Evolutionary conservation across 2,797 vertebrate genomes (phyloP).

Genomic region (Podargus strigoides): DNA sequence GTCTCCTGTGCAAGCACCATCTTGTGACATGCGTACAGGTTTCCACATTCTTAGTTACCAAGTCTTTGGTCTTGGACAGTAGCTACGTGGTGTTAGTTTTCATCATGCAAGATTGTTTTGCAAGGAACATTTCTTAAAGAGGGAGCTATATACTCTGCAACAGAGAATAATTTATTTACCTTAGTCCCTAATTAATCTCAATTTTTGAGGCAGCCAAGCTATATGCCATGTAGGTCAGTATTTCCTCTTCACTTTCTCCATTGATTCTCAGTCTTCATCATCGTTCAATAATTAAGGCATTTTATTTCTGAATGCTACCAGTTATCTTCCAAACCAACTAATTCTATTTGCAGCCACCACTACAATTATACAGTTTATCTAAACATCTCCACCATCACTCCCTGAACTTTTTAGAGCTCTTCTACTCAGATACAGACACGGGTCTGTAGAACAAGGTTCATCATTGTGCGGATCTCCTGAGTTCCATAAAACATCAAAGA

Average conservation of each 20-base stretch:
- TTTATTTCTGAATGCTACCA: background rate
- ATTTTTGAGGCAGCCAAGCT: background rate
- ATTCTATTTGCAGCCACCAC: background rate
- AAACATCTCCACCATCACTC: background rate
- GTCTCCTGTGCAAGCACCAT: constrained; percentile 17
- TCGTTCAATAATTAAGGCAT: background rate
- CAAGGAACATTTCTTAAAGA: constrained; percentile 47
- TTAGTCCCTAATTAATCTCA: background rate
- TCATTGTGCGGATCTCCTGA: background rate
- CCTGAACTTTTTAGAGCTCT: background rate
- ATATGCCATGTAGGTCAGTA: background rate
- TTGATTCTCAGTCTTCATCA: background rate
- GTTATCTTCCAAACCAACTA: background rate
- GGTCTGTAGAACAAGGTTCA: background rate
- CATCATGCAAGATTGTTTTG: constrained; percentile 17
- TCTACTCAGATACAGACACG: background rate
- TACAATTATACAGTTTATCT: background rate
- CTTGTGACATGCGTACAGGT: background rate
- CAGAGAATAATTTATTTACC: constrained; percentile 44
- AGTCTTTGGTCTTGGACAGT: constrained; percentile 17
- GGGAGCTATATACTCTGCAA: constrained; percentile 34
- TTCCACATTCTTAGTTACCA: constrained; percentile 29
- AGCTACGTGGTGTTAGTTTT: constrained; percentile 19
- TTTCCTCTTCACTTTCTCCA: background rate
- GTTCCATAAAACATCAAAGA: background rate